phyloP scores from a whole-genome alignment of 2,888 invertebrate species.

The Polyploca ridens region DNA sequence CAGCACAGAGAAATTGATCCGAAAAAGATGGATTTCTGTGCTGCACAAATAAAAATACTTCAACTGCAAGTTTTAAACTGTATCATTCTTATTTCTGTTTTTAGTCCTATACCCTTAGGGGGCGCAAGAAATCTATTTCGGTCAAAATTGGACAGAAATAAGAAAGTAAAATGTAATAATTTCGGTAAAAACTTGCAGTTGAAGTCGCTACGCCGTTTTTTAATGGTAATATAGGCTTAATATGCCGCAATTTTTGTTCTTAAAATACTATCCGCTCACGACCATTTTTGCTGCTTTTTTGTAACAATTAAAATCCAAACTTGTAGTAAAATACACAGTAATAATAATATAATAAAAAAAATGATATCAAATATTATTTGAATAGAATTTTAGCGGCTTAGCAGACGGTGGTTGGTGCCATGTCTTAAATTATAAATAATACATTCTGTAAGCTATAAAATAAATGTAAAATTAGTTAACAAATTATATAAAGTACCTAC shows the following conservation, averaged over 20 bases:
- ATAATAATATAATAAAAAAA: not conserved
- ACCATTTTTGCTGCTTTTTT: constrained; percentile 2
- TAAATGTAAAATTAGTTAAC: too few relatives aligned
- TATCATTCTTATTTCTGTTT: not conserved
- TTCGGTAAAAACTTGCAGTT: not conserved
- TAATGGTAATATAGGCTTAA: not conserved
- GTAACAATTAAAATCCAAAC: too few relatives aligned
- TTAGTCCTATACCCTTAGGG: not conserved
- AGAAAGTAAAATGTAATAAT: not conserved
- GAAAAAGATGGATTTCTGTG: constrained; percentile 26
- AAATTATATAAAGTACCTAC: too few relatives aligned
- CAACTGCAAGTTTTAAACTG: not conserved
- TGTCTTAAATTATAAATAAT: too few relatives aligned
- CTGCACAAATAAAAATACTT: not conserved
- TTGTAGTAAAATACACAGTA: not conserved
- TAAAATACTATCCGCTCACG: constrained; percentile 19
- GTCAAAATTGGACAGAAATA: not conserved
- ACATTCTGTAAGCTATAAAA: too few relatives aligned
- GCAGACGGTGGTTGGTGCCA: too few relatives aligned
- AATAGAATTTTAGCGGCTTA: too few relatives aligned
- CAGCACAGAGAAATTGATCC: constrained; percentile 29
- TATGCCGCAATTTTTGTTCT: not conserved
- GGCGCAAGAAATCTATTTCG: not conserved
- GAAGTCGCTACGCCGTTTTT: not conserved
- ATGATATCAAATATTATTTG: constrained; percentile 2